phyloP scores from a whole-genome alignment of 92 coral and sea anemone species.

The Actinernus sp. region DNA sequence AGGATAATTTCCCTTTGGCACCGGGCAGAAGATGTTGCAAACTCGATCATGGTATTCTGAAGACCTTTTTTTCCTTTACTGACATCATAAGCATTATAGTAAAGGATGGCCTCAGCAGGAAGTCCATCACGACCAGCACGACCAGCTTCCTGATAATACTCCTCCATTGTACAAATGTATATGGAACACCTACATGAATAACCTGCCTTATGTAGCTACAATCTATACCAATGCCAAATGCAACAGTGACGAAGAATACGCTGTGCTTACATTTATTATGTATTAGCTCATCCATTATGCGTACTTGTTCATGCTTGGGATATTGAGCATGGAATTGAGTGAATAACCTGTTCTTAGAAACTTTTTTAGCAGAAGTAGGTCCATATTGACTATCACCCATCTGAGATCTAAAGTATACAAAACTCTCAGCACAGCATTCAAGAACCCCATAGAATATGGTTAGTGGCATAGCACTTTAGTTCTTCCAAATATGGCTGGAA shows the following conservation, averaged over 20 bases:
- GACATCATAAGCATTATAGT: slow-evolving; percentile 47
- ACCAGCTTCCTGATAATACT: slow-evolving; percentile 17
- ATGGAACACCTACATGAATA: slow-evolving; percentile 70
- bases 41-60: slow-evolving; percentile 38
- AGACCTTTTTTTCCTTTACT: slow-evolving; percentile 32
- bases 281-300: slow-evolving; percentile 31
- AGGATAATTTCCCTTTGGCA: slow-evolving; percentile 51
- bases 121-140: slow-evolving; percentile 37
- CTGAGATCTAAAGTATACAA: slow-evolving; percentile 12
- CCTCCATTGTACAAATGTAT: slow-evolving; percentile 43
- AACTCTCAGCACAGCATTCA: slow-evolving; percentile 44
- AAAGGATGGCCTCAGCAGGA: slow-evolving; percentile 25
- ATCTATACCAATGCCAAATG: slow-evolving; percentile 49
- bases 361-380: slow-evolving; percentile 22
- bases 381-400: slow-evolving; percentile 37
- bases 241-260: slow-evolving; percentile 15
- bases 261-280: slow-evolving; percentile 6
- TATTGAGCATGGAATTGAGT: slow-evolving; percentile 68
- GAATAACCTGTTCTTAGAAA: slow-evolving; percentile 44
- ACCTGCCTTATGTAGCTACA: slow-evolving; percentile 33
- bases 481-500: too few species aligned
- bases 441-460: slow-evolving; percentile 55
- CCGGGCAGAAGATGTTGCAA: slow-evolving; percentile 18
- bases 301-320: slow-evolving; percentile 37
- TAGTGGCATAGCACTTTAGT: slow-evolving; percentile 30